Base-by-base conservation (phyloP, 2,113 vertebrate genomes). In the Ptilonorhynchus violaceus region DNA sequence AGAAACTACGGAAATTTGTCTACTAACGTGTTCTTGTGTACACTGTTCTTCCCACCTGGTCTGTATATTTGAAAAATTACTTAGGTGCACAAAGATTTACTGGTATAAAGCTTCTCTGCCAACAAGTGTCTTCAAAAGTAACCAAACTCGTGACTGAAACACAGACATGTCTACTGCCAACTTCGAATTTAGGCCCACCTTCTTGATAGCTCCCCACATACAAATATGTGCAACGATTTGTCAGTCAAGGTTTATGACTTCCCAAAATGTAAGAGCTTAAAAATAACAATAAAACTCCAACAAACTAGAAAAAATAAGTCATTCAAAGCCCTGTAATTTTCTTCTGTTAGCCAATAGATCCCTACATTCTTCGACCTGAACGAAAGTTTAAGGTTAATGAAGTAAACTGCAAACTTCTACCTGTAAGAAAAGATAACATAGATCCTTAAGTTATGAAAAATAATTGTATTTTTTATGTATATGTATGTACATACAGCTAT, bases 381-480 rank as follows among this genome's bases (percentile, higher is more conserved):
- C 80, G 50, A 95, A 97, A 97, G 79, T 52, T 95, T 96, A 97
- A 96, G 50, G 92, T 96, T 97, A 98, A 98, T 96, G 89, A 98
- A 97, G 94, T 96, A 97, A 97, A 97, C 41, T 92, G 56, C 53
- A 96, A 95, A 79, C 67, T 94, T 97, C 85, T 88, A 89, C 85
- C 79, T 92, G 69, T 92, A 97, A 95, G 92, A 93, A 98, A 93
- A 87, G 83, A 96, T 93, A 98, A 44, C 86, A 96, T 85, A 96
- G 85, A 96, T 78, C 42, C 81, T 93, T 91, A 55, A 97, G 92
- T 97, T 96, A 97, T 41, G 46, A 91, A 96, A 97, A 98, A 97
- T 93, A 97, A 97, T 85, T 90, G 35, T 85, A 42, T 95, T 93
- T 97, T 96, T 97, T 39, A 69, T 90, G 92, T 77, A 94, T 70